Conservation (phyloP, 1,140 invertebrate species). For the Bombus breviceps region DNA sequence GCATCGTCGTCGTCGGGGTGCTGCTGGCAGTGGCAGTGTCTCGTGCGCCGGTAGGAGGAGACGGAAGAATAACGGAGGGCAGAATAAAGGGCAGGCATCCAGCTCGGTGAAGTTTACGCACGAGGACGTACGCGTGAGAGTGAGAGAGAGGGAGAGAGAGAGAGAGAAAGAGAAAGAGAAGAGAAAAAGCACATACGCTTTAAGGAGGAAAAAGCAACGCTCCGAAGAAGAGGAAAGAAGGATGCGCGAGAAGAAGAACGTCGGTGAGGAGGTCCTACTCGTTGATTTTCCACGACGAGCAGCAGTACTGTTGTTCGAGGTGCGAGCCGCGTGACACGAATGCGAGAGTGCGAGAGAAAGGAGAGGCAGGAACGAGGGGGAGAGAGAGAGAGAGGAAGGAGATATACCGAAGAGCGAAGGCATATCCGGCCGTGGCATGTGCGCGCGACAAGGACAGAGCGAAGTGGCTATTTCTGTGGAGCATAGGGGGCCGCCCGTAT, state of each 20-base stretch:
- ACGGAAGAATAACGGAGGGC: constrained; percentile 23
- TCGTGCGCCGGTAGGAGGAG: neutral
- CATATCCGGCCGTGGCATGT: constrained; percentile 55
- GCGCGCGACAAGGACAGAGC: constrained; percentile 63
- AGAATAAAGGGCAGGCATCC: constrained; percentile 15
- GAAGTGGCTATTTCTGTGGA: constrained; percentile 78
- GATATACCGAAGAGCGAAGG: constrained; percentile 29
- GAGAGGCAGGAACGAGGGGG: constrained; percentile 55
- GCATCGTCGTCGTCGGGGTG: constrained; percentile 38
- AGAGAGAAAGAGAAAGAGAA: neutral
- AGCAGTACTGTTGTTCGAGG: constrained; percentile 62
- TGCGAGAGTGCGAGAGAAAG: constrained; percentile 73
- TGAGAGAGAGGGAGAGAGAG: neutral
- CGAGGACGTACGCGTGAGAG: neutral
- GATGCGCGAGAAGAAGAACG: constrained; percentile 56
- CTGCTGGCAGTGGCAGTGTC: constrained; percentile 31
- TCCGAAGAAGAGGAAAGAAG: constrained; percentile 33
- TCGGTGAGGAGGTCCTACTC: constrained; percentile 52
- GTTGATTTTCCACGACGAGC: constrained; percentile 60
- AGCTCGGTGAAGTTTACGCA: constrained; percentile 14
- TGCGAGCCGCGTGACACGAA: constrained; percentile 74
- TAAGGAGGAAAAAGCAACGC: neutral
- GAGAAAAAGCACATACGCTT: neutral
- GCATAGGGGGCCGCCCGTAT: constrained; percentile 73
- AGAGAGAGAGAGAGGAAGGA: constrained; percentile 44